phyloP scores from a whole-genome alignment of 2,113 vertebrate genomes.

The Xerus inauris region DNA sequence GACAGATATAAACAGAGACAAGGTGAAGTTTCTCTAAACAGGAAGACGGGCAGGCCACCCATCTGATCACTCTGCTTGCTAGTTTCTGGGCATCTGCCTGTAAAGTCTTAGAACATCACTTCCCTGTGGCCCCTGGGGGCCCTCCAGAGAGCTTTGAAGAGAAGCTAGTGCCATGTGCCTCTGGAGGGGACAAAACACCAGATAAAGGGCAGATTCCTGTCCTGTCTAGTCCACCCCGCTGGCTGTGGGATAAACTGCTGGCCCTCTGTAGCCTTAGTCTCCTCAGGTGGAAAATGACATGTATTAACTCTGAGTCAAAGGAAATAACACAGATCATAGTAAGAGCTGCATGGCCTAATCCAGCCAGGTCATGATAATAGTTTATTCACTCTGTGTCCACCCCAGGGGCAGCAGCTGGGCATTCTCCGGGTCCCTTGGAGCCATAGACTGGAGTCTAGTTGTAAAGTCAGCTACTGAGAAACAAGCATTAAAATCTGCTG shows the following conservation, averaged over 20 bases:
- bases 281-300: neutral
- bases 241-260: neutral
- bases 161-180: neutral
- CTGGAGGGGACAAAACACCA: neutral
- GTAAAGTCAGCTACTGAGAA: neutral
- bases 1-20: neutral
- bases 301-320: neutral
- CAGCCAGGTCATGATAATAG: too few species aligned
- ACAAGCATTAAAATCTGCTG: neutral
- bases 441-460: neutral
- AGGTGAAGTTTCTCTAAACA: neutral
- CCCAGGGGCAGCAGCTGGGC: neutral
- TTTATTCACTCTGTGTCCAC: neutral
- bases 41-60: too few species aligned
- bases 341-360: neutral
- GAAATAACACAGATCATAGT: neutral
- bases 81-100: neutral
- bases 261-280: neutral
- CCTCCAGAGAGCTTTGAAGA: neutral
- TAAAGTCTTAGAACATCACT: neutral
- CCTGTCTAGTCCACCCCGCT: neutral
- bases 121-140: too few species aligned
- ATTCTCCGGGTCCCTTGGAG: neutral
- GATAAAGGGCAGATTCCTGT: too few species aligned
- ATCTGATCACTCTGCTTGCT: neutral